These are phyloP conservation scores for Argopecten irradians DNA, from an alignment of 1,140 invertebrate genomes.

Conservation along the genomic window DNA sequence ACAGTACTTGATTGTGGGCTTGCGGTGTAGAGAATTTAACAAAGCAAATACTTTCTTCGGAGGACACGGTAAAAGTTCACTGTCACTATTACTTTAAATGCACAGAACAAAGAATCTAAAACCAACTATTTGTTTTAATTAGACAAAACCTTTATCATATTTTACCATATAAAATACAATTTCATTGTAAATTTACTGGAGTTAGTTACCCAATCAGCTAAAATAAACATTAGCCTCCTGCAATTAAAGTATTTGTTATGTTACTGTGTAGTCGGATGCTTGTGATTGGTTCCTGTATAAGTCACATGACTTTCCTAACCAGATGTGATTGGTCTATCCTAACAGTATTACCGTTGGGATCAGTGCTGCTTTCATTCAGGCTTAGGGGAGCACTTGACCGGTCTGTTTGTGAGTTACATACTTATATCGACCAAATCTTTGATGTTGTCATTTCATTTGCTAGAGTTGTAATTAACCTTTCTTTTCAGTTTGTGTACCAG, in stretches of 20 bases:
- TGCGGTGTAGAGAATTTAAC: not conserved
- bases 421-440: constrained; percentile 25
- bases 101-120: no score
- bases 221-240: no score
- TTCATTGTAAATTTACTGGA: no score
- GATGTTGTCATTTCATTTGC: constrained; percentile 29
- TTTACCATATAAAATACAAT: no score
- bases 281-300: not conserved
- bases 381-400: constrained; percentile 31
- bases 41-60: not conserved
- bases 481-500: not conserved
- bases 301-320: not conserved
- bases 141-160: no score
- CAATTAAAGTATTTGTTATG: not conserved
- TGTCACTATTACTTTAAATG: not conserved
- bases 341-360: not conserved
- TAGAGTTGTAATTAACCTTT: not conserved
- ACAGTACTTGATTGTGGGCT: not conserved
- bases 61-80: not conserved
- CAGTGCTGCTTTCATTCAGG: constrained; percentile 35
- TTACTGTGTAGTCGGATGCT: not conserved
- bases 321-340: constrained; percentile 13
- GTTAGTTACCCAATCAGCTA: no score
- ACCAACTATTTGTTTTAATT: no score
- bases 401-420: constrained; percentile 30